phyloP scores from a whole-genome alignment of 2,888 invertebrate genomes.

The Pollenia labialis region DNA sequence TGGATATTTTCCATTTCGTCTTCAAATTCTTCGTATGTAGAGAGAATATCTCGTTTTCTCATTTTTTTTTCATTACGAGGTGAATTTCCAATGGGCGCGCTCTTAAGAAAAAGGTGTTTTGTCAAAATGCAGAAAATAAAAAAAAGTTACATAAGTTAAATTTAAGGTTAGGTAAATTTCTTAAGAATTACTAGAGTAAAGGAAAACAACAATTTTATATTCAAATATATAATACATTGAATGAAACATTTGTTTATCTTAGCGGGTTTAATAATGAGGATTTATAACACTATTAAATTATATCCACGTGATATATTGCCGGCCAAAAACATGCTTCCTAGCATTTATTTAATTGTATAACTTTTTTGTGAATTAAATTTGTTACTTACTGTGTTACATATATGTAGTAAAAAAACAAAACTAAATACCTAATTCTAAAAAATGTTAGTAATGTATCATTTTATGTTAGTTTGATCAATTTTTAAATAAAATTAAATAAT shows the following conservation, averaged over 20 bases:
- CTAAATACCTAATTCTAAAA: too few relatives aligned
- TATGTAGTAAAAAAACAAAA: too few relatives aligned
- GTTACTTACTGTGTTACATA: too few relatives aligned
- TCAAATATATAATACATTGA: not conserved
- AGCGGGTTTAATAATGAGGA: not conserved
- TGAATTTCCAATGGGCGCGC: conserved; percentile 79
- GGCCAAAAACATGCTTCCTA: not conserved
- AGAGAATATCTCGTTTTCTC: conserved; percentile 3
- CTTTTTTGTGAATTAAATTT: not conserved
- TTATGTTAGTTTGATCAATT: too few relatives aligned
- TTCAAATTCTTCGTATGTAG: not conserved
- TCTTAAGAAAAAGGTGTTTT: conserved; percentile 66
- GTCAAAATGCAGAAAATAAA: conserved; percentile 72
- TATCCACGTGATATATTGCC: conserved; percentile 7
- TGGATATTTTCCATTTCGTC: conserved; percentile 31
- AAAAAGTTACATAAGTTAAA: conserved; percentile 79
- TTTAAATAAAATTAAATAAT: too few relatives aligned
- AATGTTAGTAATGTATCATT: too few relatives aligned
- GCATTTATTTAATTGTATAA: conserved; percentile 7
- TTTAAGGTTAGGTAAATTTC: conserved; percentile 78
- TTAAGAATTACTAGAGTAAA: conserved; percentile 11
- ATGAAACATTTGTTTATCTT: conserved; percentile 7
- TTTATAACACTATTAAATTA: not conserved
- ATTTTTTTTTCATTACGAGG: conserved; percentile 71
- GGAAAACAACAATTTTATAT: not conserved